Evolutionary conservation across 1,140 invertebrate species (phyloP).

Genomic region (Drosophila lini): DNA sequence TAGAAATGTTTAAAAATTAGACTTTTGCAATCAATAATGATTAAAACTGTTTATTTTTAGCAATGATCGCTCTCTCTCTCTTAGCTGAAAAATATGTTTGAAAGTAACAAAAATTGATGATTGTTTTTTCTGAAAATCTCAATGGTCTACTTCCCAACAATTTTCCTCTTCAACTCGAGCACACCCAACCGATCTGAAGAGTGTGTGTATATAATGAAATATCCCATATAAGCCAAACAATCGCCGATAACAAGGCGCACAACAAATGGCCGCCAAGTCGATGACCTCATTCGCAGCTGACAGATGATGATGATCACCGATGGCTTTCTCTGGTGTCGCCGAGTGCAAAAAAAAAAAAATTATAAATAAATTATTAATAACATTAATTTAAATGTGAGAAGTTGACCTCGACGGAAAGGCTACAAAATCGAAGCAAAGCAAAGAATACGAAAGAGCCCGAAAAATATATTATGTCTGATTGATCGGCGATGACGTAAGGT

Average conservation of each 20-base stretch:
- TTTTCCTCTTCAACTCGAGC: conserved; percentile 33
- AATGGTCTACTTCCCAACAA: conserved; percentile 15
- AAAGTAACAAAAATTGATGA: conserved; percentile 1
- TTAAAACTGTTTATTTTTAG: conserved; percentile 1
- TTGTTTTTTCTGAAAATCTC: not conserved
- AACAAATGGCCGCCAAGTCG: conserved; percentile 44
- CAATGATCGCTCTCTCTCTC: not conserved
- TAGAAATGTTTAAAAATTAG: not conserved
- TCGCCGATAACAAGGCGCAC: conserved; percentile 45
- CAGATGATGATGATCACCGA: conserved; percentile 40
- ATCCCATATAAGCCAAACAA: conserved; percentile 36
- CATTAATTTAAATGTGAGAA: conserved; percentile 46
- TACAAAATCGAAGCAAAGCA: not conserved
- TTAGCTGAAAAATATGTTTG: not conserved
- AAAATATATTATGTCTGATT: conserved; percentile 14
- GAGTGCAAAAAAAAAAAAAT: conserved; percentile 2
- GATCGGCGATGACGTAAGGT: conserved; percentile 40
- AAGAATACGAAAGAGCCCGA: not conserved
- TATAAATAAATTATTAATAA: conserved; percentile 37
- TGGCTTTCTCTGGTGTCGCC: conserved; percentile 47
- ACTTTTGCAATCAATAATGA: conserved; percentile 1
- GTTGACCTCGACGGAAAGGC: conserved; percentile 22
- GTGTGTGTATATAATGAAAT: conserved; percentile 32
- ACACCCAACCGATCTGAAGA: conserved; percentile 24
- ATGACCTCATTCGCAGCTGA: conserved; percentile 49